These are phyloP conservation scores for Lethenteron camtschaticum DNA, from an alignment of 2,113 vertebrate genomes.

Conservation along the genomic window DNA sequence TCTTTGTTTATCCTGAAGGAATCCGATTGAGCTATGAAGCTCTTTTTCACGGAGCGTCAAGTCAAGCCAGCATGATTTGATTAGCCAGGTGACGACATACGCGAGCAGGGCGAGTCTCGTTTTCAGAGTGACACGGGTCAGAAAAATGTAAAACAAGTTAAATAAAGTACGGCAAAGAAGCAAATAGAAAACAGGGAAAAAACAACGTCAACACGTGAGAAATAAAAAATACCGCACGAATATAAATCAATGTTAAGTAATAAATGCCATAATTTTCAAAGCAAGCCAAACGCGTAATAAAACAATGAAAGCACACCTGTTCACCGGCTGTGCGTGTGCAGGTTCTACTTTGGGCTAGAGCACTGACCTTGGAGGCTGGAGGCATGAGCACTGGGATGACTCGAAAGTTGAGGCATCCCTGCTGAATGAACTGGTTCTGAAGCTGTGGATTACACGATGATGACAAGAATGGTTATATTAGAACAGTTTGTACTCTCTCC, in stretches of 20 bases:
- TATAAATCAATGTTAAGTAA: neutral
- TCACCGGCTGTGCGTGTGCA: neutral
- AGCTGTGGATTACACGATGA: constrained; percentile 26
- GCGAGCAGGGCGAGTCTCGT: neutral
- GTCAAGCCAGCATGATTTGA: neutral
- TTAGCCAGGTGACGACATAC: neutral
- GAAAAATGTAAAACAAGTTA: neutral
- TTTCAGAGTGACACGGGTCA: neutral
- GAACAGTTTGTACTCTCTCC: too few species aligned
- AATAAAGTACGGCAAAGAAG: too few species aligned
- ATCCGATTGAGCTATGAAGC: neutral
- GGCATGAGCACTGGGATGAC: constrained; percentile 77
- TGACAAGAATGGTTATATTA: too few species aligned
- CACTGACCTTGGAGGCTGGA: constrained; percentile 48
- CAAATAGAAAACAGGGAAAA: too few species aligned
- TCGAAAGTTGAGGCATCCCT: constrained; percentile 81
- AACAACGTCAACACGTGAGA: neutral
- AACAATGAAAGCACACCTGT: neutral
- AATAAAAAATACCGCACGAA: neutral
- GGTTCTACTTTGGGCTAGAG: neutral
- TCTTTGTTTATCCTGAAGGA: constrained; percentile 12
- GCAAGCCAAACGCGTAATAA: neutral
- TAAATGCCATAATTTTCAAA: neutral
- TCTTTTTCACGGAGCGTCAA: neutral
- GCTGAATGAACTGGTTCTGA: constrained; percentile 85